Evolutionary conservation across 2,113 vertebrate species (phyloP), one percentile per base, ranked within the genome.

Genomic region (Protobothrops flavoviridis): DNA sequence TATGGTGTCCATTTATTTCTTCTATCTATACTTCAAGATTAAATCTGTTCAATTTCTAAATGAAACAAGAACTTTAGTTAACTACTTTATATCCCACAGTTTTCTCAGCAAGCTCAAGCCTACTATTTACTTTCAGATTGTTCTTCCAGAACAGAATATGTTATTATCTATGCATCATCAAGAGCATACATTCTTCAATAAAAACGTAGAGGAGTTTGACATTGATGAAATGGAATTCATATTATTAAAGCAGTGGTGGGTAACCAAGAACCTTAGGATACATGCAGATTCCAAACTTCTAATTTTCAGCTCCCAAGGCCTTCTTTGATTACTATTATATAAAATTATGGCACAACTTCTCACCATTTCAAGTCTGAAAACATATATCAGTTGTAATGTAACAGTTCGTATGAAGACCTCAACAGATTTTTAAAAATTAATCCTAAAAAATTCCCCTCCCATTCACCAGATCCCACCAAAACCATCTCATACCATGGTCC

Each of bases 1-100:
- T 94, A 94, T 85, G 87, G 93, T 95, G 59, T 85, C 74, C 94
- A 95, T 96, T 96, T 96, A 95, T 97, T 96, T 97, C 93, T 92
- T 94, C 93, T 93, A 94, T 90, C 87, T 94, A 95, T 39, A 95
- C 93, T 95, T 96, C 91, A 94, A 96, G 95, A 96, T 96, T 96
- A 95, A 95, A 96, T 96, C 94, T 95, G 61, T 45, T 94, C 92
- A 69, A 93, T 96, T 96, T 96, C 94, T 93, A 96, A 96, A 95
- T 95, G 92, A 96, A 95, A 95, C 89, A 74, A 91, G 86, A 90
- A 59, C n/a, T 87, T 93, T 91, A 92, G 93, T 95, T 11, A 95
- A 93, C 91, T 94, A 90, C 5, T 61, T 94, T 95, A 94, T 91
- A 94, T 96, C 91, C 57, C 92, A 21, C 48, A 74, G 45, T 89